These are phyloP conservation scores for Columba janthina DNA, from an alignment of 2,113 vertebrate species.

Conservation along the genomic window DNA sequence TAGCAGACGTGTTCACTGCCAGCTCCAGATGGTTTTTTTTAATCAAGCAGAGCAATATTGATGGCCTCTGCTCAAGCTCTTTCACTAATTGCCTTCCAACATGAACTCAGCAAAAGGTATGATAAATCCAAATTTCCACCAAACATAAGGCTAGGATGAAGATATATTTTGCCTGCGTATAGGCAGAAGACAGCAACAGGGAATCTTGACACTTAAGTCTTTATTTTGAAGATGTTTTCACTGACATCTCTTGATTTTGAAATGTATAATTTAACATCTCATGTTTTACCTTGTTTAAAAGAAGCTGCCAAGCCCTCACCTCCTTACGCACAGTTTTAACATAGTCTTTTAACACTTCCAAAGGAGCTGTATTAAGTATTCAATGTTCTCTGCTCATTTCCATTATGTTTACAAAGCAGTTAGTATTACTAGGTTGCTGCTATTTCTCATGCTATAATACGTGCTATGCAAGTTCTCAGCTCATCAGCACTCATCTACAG, in stretches of 20 bases:
- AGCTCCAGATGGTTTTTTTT: constrained; percentile 64
- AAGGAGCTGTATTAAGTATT: neutral
- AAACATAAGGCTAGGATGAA: neutral
- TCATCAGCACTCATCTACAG: neutral
- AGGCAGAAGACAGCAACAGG: neutral
- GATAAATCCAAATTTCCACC: constrained; percentile 38
- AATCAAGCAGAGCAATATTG: constrained; percentile 70
- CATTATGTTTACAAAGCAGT: neutral
- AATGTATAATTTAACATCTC: constrained; percentile 20
- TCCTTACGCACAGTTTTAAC: neutral
- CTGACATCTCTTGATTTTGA: neutral
- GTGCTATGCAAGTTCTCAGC: neutral
- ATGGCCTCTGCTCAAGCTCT: constrained; percentile 59
- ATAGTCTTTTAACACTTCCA: neutral
- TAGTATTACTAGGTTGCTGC: neutral
- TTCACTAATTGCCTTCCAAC: constrained; percentile 68
- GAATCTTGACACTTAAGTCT: neutral
- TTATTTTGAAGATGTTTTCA: neutral
- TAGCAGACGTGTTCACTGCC: constrained; percentile 18
- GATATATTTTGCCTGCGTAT: neutral
- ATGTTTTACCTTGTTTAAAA: neutral
- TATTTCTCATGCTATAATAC: neutral
- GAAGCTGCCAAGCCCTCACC: neutral
- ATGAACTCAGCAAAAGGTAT: constrained; percentile 56
- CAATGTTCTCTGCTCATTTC: neutral